Evolutionary conservation across 2,113 vertebrate species (phyloP), one percentile per base, ranked within the genome.

Genomic region (Notarius quadriscutis): DNA sequence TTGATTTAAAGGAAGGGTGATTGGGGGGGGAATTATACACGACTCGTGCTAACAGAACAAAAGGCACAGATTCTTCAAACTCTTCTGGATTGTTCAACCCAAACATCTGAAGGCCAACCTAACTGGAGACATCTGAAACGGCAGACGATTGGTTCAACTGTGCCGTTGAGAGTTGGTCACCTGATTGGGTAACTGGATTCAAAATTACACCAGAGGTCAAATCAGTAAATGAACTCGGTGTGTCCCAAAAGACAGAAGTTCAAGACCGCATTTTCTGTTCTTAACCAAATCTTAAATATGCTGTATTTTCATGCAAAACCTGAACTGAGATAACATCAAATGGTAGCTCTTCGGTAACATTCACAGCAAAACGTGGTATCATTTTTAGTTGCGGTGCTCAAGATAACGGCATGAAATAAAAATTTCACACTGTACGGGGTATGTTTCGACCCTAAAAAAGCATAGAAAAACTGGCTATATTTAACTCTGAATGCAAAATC

Each of bases 41-140:
- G 17, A 86, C 12, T 83, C 30, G 83, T 69, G 51, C 60, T 57
- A 41, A 74, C 53, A 74, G 20, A 69, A 34, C 53, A 41, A 80
- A 80, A 85, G 25, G 55, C 83, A 50, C 12, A 85, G 48, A 20
- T 10, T 50, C 41, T 50, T 22, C 41, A 50, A 27, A 75, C 41
- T 25, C 72, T 72, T 41, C 69, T 1, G 4, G 9, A 72, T 75
- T 41, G 0, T 15, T 27, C 51, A 62, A 50, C 15, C 25, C 65
- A 10, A 84, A 84, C 63, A 67, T 62, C 57, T 10, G 62, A 10
- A 1, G 25, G 62, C 62, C 65, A 41, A 50, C 72, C 48, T 75
- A 25, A 25, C 17, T 20, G 34, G 17, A 72, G 30, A 41, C 7
- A 7, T 41, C 30, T 41, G 69, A 71, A 18, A 72, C 4, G 30